Base-by-base conservation (phyloP, 2,888 invertebrate genomes). In the Dicyrtoma fusca region DNA sequence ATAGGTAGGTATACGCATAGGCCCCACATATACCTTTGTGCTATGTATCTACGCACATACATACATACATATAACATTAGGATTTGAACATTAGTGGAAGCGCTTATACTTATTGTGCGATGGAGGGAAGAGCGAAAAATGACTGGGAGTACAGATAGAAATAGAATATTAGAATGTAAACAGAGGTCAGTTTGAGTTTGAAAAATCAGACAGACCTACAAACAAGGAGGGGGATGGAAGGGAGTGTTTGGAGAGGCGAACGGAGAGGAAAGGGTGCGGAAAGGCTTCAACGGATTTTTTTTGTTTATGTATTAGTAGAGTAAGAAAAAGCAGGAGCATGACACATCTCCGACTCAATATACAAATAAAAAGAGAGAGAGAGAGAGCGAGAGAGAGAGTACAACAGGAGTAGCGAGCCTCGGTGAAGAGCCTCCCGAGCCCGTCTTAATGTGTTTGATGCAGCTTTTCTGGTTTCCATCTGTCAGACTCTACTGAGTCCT, bases 171-270 rank as follows among this genome's bases (percentile, higher is more conserved):
- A 45, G 25, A 68, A 57, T 42, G 68, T 68, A 68, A 68, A 68
- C 68, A 68, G 45, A 57, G 68, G 68, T 68, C 68, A 68, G 68
- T 68, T 42, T 51, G 49, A 49, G 47, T 47, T 49, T 65, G 65
- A 26, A 65, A 64, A 55, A 68, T 47, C 21, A 65, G 71, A 74
- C 65, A 73, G 66, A 72, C 69, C 61, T 65, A 66, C 69, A 74
- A 72, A 23, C 44, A 51, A 47, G 26, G 34, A 72, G 70, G 61
- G 64, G 44, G 72, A 72, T 69, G 70, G 62, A 34, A 42, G 45
- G 23, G 44, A 68, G 25, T n/a, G n/a, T n/a, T n/a, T n/a, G 14
- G 63, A 45, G n/a, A 17, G 63, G 42, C 14, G n/a, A 14, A 63
- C n/a, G 61, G 14, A 47, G 49, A 47, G 49, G 44, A 44, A 25